Base-by-base conservation (phyloP, 2,113 vertebrate species). In the Aegithalos caudatus region DNA sequence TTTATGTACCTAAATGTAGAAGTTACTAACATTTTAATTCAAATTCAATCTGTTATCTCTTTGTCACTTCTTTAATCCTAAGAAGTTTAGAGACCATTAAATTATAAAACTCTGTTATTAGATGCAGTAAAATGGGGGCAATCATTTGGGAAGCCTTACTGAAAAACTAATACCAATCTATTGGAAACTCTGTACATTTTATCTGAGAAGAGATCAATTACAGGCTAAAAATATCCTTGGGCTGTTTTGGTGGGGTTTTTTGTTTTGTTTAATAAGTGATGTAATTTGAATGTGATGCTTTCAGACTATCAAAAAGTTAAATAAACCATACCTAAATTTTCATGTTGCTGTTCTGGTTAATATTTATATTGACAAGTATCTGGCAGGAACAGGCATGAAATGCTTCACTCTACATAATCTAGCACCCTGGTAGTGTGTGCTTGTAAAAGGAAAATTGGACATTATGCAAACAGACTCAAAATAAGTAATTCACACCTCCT, bases 231-330 rank as follows among this genome's bases (percentile, higher is more conserved):
- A 88, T 93, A 81, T 97, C 89, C 54, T 73, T 80, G 70, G 45
- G n/a, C 29, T 81, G n/a, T n/a, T n/a, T n/a, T n/a, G n/a, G n/a
- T n/a, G n/a, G n/a, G n/a, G n/a, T n/a, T n/a, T n/a, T n/a, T n/a
- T n/a, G n/a, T n/a, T n/a, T n/a, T n/a, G n/a, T n/a, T n/a, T 92
- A 96, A 74, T 88, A 95, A 79, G 22, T 56, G 54, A 86, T 15
- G 11, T 79, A 73, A 94, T 87, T 92, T 86, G 78, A 94, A 70
- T 82, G 69, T 51, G 42, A 50, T 93, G 31, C 76, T 95, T 98
- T 92, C 81, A 81, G 70, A 81, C 73, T 93, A 81, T 73, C 51
- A 76, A 79, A 91, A 93, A 42, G 62, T 82, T 96, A 96, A 94
- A 86, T 86, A 94, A 96, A 66, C 48, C 61, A 81, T 72, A 74